These are phyloP conservation scores for Epinotia demarniana DNA, from an alignment of 2,888 invertebrate genomes.

Conservation along the genomic window DNA sequence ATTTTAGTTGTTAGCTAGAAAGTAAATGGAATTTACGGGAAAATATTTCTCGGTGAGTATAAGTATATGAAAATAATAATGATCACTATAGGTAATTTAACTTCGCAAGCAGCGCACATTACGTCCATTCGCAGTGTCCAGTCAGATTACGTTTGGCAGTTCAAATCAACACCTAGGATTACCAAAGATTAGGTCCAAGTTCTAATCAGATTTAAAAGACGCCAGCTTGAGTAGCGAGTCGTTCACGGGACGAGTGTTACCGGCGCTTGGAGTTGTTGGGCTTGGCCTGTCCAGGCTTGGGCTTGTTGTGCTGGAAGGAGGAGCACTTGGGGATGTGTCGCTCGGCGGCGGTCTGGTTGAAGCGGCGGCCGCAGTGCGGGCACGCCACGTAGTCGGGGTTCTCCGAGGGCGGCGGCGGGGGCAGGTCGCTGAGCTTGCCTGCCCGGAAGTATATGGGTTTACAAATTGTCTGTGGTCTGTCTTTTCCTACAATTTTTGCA, in stretches of 20 bases:
- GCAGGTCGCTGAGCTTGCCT: slow-evolving; percentile 92
- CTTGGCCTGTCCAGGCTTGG: slow-evolving; percentile 85
- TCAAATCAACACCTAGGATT: background rate
- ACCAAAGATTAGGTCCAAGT: background rate
- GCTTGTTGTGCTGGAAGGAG: slow-evolving; percentile 91
- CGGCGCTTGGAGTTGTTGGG: slow-evolving; percentile 64
- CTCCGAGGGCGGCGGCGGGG: slow-evolving; percentile 95
- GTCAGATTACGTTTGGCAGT: slow-evolving; percentile 1
- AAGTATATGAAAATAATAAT: too few species aligned
- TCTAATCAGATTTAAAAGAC: background rate
- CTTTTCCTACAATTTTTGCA: background rate
- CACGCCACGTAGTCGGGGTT: slow-evolving; percentile 96
- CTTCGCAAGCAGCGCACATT: too few species aligned
- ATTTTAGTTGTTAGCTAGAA: background rate
- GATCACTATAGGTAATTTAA: too few species aligned
- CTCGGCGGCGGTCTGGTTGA: slow-evolving; percentile 93
- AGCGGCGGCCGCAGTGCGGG: slow-evolving; percentile 94
- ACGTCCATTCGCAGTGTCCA: background rate
- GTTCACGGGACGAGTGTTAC: slow-evolving; percentile 56
- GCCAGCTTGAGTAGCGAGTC: too few species aligned
- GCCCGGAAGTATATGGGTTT: background rate
- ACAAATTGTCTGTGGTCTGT: background rate
- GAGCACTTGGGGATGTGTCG: slow-evolving; percentile 97
- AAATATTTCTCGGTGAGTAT: background rate
- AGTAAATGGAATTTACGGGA: background rate